These are phyloP conservation scores for Choloepus hoffmanni DNA, from an alignment of 2,113 vertebrate genomes.

Conservation along the genomic window DNA sequence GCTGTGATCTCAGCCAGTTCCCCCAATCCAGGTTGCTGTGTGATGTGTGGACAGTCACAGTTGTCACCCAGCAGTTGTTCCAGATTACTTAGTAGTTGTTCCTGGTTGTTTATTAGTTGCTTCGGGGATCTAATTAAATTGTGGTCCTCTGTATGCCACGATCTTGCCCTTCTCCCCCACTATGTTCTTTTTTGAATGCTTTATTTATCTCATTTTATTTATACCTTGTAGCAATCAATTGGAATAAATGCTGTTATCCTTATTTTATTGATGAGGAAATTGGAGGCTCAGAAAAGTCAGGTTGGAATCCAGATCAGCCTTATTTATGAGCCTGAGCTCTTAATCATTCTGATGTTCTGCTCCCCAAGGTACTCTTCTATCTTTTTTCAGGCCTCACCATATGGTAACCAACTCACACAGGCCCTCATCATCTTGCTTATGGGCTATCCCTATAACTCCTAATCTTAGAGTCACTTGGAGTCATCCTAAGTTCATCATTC, in stretches of 20 bases:
- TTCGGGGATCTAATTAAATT: too few species aligned
- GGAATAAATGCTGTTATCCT: background rate
- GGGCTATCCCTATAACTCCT: background rate
- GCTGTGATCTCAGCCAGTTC: too few species aligned
- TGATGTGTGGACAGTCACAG: too few species aligned
- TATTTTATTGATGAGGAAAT: background rate
- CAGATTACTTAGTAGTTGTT: too few species aligned
- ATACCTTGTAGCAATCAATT: background rate
- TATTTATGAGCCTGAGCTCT: background rate
- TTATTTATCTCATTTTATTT: slow-evolving; percentile 34
- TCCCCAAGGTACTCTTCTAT: background rate
- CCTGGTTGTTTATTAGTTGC: too few species aligned
- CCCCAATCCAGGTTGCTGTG: too few species aligned
- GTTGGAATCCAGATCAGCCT: background rate
- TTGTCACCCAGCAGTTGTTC: too few species aligned
- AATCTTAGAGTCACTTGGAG: background rate
- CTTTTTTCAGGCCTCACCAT: background rate
- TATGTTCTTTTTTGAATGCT: background rate
- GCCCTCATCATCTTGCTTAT: background rate
- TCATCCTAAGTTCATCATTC: background rate
- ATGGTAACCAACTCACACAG: background rate
- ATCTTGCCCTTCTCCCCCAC: too few species aligned
- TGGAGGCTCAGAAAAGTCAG: background rate
- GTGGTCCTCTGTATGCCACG: too few species aligned
- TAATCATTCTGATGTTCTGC: background rate